Evolutionary conservation across 2,888 invertebrate genomes (phyloP).

Genomic region (Hartigia nigra): DNA sequence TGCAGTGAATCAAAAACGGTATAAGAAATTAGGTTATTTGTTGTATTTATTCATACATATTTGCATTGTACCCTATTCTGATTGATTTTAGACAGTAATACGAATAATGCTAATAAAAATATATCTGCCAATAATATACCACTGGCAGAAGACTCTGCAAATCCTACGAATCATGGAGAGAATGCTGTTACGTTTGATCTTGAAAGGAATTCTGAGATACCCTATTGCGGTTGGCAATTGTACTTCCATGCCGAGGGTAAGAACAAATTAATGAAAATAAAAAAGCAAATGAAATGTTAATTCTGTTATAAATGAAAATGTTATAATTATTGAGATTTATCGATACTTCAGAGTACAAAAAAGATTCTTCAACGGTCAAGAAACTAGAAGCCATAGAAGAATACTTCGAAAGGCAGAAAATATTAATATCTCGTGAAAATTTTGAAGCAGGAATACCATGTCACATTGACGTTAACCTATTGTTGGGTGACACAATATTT

Average conservation of each 20-base stretch:
- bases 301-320: background rate
- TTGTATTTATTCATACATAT: background rate
- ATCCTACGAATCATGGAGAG: background rate
- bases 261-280: background rate
- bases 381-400: constrained; percentile 70
- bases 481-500: constrained; percentile 72
- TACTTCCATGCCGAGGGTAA: constrained; percentile 81
- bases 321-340: background rate
- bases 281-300: background rate
- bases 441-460: constrained; percentile 72
- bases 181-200: background rate
- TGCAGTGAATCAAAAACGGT: too few species aligned
- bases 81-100: background rate
- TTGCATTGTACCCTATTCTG: background rate
- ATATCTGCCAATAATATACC: background rate
- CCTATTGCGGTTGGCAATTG: constrained; percentile 79
- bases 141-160: background rate
- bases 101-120: background rate
- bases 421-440: constrained; percentile 69
- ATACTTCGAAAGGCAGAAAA: constrained; percentile 68
- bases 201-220: constrained; percentile 38
- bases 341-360: constrained; percentile 63
- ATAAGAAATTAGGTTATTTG: background rate
- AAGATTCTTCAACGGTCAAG: constrained; percentile 66
- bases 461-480: constrained; percentile 70